Evolutionary conservation across 1,140 invertebrate genomes (phyloP).

Genomic region (Ceratitis capitata): DNA sequence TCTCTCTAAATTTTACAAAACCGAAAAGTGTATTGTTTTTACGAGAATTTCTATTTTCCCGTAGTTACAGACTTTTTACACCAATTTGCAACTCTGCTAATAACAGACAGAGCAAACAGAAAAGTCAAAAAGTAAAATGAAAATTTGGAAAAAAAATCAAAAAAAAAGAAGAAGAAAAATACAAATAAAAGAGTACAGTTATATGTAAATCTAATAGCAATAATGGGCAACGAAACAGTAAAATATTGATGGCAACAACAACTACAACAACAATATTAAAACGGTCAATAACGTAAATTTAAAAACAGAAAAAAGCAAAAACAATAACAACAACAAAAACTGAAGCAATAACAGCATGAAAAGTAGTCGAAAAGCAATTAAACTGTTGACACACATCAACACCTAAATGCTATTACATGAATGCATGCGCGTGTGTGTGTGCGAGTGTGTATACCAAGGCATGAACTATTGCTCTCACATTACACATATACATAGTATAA

Average conservation of each 20-base stretch:
- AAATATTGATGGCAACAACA: neutral
- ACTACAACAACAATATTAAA: neutral
- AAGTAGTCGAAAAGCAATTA: constrained; percentile 36
- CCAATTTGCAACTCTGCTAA: constrained; percentile 22
- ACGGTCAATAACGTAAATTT: neutral
- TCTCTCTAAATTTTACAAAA: neutral
- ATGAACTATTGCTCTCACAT: neutral
- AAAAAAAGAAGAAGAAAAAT: neutral
- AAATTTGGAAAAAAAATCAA: neutral
- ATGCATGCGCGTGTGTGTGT: neutral
- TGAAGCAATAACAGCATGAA: constrained; percentile 13
- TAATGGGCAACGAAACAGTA: neutral
- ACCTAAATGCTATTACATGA: neutral
- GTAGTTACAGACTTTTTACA: neutral
- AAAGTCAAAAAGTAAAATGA: neutral
- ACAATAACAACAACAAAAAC: neutral
- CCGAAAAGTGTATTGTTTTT: constrained; percentile 4
- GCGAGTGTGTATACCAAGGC: neutral
- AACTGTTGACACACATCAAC: constrained; percentile 28
- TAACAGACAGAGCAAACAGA: neutral
- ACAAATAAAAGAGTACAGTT: neutral
- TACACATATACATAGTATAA: neutral
- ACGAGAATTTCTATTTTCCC: neutral
- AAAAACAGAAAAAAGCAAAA: neutral
- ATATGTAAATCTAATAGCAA: neutral